Evolutionary conservation across 2,113 vertebrate species (phyloP).

Genomic region (Perccottus glenii): DNA sequence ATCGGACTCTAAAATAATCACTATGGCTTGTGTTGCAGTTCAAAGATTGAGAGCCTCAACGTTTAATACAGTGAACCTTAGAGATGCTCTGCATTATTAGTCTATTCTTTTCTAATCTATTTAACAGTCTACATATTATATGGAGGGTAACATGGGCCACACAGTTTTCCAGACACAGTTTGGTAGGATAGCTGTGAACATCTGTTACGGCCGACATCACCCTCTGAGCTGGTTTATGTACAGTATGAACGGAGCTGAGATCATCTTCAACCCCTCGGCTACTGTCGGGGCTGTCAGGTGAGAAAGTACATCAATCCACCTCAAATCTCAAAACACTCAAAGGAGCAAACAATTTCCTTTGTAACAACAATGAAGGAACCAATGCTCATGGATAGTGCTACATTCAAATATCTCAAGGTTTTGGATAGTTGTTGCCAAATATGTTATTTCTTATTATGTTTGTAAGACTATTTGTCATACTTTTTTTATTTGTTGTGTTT

Average conservation of each 20-base stretch:
- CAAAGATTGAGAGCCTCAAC: no score
- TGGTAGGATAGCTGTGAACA: constrained; percentile 92
- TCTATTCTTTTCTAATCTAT: not conserved
- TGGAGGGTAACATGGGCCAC: constrained; percentile 94
- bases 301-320: not conserved
- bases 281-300: constrained; percentile 93
- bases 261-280: constrained; percentile 97
- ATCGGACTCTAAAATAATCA: no score
- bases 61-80: no score
- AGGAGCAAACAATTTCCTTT: no score
- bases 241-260: constrained; percentile 92
- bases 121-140: constrained; percentile 92
- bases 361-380: no score
- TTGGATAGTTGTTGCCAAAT: no score
- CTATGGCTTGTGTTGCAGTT: no score
- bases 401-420: no score
- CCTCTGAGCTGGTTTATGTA: constrained; percentile 98
- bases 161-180: constrained; percentile 93
- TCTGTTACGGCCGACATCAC: constrained; percentile 95
- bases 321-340: no score
- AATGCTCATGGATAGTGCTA: no score
- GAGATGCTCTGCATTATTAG: not conserved
- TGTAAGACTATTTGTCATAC: not conserved
- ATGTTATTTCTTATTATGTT: no score
- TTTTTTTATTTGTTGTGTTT: not conserved